Base-by-base conservation (phyloP, 2,113 vertebrate species). In the Ceyx cyanopectus region DNA sequence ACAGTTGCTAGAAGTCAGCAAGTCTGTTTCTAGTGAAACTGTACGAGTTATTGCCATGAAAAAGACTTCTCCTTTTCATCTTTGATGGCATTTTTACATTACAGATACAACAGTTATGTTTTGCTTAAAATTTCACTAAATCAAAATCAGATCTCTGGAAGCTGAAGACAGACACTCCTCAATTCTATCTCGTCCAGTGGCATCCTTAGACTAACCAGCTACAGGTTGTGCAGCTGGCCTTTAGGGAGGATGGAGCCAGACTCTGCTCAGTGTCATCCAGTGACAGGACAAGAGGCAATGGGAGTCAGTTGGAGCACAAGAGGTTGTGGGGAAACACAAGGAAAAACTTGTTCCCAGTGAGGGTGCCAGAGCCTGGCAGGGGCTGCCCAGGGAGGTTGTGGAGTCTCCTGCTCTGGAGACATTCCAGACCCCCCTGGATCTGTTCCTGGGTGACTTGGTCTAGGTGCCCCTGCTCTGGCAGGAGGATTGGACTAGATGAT, bases 1-100 rank as follows among this genome's bases (percentile, higher is more conserved):
- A 89, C 50, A 87, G 63, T 73, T 92, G 63, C 89, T 94, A 81
- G 29, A 94, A 91, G 85, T 85, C 75, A 77, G 67, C 56, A 63
- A 89, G 81, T 67, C 61, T 89, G 58, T 65, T 86, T 92, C 86
- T 79, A 92, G 68, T 74, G 63, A 78, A 94, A 60, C 20, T 32
- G 22, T 32, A 20, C 7, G 62, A 79, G 60, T 48, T 40, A 43
- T 22, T 73, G 89, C 26, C 23, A 51, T 0, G 1, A 87, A 82
- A 93, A 87, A 70, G 16, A 14, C 12, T 37, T 26, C 17, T 22
- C 50, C 10, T 69, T 69, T 75, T 79, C 20, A 32, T 46, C 29
- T 67, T 14, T 26, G 43, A 68, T 10, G 62, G 27, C 24, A 48
- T 10, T 82, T 83, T 87, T 51, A 46, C 19, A 37, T 56, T 40